Conservation (phyloP, 2,888 invertebrate species). For the Schrankia costaestrigalis region DNA sequence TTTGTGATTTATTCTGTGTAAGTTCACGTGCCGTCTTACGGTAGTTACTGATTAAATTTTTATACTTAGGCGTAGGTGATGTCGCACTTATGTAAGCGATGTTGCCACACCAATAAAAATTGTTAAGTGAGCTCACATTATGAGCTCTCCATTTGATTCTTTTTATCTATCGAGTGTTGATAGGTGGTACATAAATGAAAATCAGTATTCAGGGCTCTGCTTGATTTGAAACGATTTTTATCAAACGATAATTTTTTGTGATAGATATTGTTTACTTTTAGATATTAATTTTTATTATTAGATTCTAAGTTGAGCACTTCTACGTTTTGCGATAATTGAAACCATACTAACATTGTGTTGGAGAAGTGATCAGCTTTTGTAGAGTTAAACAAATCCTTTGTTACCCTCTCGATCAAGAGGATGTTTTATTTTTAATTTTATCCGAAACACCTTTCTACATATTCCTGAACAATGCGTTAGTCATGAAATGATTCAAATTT, state of each 20-base stretch:
- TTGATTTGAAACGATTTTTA: constrained; percentile 38
- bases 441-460: constrained; percentile 20
- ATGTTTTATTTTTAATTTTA: constrained; percentile 19
- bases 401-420: constrained; percentile 6
- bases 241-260: constrained; percentile 58
- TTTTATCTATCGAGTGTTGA: no score
- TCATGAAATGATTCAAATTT: constrained; percentile 61
- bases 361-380: constrained; percentile 18
- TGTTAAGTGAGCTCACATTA: no score
- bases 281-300: constrained; percentile 47
- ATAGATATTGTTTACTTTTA: constrained; percentile 68
- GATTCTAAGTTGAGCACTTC: no score
- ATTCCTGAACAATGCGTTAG: constrained; percentile 65
- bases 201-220: constrained; percentile 44
- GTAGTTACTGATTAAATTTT: constrained; percentile 15
- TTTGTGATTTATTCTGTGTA: constrained; percentile 60
- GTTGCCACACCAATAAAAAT: constrained; percentile 25
- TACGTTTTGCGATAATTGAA: constrained; percentile 23
- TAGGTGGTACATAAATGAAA: constrained; percentile 19
- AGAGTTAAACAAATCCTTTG: constrained; percentile 11
- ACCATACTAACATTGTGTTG: constrained; percentile 21
- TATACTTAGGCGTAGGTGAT: background rate
- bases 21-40: constrained; percentile 38
- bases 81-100: background rate
- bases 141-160: no score